Percentiles rank a stretch among this genome's conserved stretches.
Evolutionary conservation across 1,140 invertebrate genomes (phyloP).

Genomic region (Leptonema lineaticorne): DNA sequence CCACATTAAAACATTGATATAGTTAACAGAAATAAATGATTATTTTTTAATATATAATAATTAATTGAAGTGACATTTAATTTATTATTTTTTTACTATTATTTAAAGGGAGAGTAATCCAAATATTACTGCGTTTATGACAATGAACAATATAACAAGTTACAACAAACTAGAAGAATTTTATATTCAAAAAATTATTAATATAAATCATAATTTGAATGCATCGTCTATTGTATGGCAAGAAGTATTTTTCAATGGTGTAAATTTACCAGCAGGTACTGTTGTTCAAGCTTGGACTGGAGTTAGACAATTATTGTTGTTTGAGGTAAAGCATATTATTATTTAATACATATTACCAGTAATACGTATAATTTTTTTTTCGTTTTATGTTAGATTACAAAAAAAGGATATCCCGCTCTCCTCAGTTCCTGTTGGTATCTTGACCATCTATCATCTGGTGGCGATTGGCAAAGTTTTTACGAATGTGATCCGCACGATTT

Average conservation of each 20-base stretch:
- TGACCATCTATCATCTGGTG: slow-evolving; percentile 68
- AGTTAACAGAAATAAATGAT: too few species aligned
- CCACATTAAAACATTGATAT: too few species aligned
- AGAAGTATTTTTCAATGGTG: slow-evolving; percentile 84
- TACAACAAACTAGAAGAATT: slow-evolving; percentile 65
- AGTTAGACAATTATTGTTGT: slow-evolving; percentile 50
- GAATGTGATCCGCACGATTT: slow-evolving; percentile 72
- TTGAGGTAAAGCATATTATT: too few species aligned
- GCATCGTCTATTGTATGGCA: slow-evolving; percentile 83
- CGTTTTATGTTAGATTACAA: slow-evolving; percentile 24
- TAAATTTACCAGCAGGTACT: slow-evolving; percentile 62
- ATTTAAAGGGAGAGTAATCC: slow-evolving; percentile 72
- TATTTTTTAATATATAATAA: too few species aligned
- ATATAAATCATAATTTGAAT: slow-evolving; percentile 53
- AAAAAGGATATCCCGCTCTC: slow-evolving; percentile 51
- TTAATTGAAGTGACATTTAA: too few species aligned
- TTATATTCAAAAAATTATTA: slow-evolving; percentile 68
- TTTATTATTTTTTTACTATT: background rate
- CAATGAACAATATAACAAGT: slow-evolving; percentile 57
- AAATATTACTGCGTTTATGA: slow-evolving; percentile 72
- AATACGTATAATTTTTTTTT: background rate
- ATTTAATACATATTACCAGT: too few species aligned
- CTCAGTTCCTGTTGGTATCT: slow-evolving; percentile 86
- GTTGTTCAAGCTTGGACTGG: slow-evolving; percentile 76
- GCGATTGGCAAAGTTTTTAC: slow-evolving; percentile 80